These are phyloP conservation scores for Pterostichus niger DNA, from an alignment of 2,888 invertebrate species.

Conservation along the genomic window DNA sequence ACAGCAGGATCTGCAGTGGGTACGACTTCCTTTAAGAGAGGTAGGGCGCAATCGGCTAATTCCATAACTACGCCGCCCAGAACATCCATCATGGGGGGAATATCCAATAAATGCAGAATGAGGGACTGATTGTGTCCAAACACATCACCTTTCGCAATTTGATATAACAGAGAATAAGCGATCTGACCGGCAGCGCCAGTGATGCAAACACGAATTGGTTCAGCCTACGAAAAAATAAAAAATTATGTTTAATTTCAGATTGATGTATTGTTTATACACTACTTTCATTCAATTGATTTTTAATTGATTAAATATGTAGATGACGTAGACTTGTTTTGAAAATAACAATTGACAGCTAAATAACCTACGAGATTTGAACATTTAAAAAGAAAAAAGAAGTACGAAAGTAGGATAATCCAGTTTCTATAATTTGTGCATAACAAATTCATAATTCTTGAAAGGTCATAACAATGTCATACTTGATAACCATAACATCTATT, in stretches of 20 bases:
- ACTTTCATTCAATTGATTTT: neutral
- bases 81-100: slow-evolving; percentile 97
- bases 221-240: slow-evolving; percentile 80
- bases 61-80: slow-evolving; percentile 99
- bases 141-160: slow-evolving; percentile 96
- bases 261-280: slow-evolving; percentile 12
- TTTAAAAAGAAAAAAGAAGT: neutral
- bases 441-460: slow-evolving; percentile 2
- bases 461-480: slow-evolving; percentile 56
- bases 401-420: neutral
- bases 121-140: slow-evolving; percentile 94
- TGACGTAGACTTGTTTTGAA: neutral
- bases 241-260: slow-evolving; percentile 9
- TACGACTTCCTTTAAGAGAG: slow-evolving; percentile 90
- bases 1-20: slow-evolving; percentile 92
- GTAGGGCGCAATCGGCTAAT: slow-evolving; percentile 95
- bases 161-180: slow-evolving; percentile 96
- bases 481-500: slow-evolving; percentile 5
- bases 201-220: slow-evolving; percentile 95
- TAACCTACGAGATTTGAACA: neutral
- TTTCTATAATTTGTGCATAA: neutral
- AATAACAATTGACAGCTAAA: slow-evolving; percentile 6
- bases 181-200: slow-evolving; percentile 99
- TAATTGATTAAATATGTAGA: neutral
- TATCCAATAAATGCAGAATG: slow-evolving; percentile 94